Evolutionary conservation across 2,888 invertebrate genomes (phyloP).

Genomic region (Argyra leucocephala): DNA sequence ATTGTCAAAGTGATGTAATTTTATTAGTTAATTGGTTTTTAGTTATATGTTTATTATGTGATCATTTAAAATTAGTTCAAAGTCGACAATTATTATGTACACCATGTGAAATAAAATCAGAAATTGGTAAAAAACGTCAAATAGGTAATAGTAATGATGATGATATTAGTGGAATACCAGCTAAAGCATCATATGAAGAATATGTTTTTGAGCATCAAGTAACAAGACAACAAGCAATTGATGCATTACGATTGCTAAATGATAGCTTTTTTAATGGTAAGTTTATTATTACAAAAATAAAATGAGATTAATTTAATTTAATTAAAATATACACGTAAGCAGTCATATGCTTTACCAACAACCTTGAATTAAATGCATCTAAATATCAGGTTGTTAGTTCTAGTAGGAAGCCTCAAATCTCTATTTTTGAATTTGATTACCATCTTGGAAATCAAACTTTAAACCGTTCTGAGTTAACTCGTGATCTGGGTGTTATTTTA

Average conservation of each 20-base stretch:
- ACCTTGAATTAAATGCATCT: no score
- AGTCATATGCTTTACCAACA: no score
- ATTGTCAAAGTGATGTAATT: not conserved
- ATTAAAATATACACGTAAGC: no score
- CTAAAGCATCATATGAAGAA: constrained; percentile 32
- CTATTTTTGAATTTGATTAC: no score
- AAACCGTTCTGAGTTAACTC: no score
- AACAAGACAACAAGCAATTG: constrained; percentile 36
- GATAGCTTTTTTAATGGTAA: constrained; percentile 34
- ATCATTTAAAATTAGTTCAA: not conserved
- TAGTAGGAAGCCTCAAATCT: no score
- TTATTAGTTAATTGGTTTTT: not conserved
- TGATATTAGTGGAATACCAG: not conserved
- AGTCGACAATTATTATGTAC: constrained; percentile 25
- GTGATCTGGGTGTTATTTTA: no score
- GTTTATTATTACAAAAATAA: constrained; percentile 20
- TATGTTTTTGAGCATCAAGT: constrained; percentile 41
- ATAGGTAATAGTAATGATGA: constrained; percentile 10
- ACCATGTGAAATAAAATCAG: constrained; percentile 34
- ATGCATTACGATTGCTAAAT: constrained; percentile 33
- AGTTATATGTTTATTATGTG: not conserved
- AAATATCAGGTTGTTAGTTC: no score
- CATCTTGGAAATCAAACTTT: no score
- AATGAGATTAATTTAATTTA: no score
- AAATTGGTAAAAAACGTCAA: constrained; percentile 25